phyloP scores from a whole-genome alignment of 2,113 vertebrate genomes.

The Corythoichthys intestinalis region DNA sequence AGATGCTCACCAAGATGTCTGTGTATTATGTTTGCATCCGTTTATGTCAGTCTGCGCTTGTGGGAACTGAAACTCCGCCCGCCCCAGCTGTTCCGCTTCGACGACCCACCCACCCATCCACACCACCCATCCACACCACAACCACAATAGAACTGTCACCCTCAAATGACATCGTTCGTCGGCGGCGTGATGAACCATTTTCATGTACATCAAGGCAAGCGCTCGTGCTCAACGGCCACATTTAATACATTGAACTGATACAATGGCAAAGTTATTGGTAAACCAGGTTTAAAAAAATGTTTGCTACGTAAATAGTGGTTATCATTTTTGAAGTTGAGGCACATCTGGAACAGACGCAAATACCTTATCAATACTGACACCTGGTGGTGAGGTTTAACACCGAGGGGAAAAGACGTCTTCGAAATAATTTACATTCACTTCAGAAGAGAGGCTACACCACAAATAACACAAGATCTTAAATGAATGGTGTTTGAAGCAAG shows the following conservation, averaged over 20 bases:
- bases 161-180: not conserved
- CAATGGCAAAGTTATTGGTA: not conserved
- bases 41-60: conserved; percentile 7
- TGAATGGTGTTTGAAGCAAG: too few relatives aligned
- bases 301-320: not conserved
- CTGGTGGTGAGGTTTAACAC: conserved; percentile 15
- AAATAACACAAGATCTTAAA: too few relatives aligned
- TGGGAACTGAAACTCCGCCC: conserved; percentile 47
- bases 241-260: not conserved
- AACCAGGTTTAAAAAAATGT: not conserved
- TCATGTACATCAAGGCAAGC: not conserved
- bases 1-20: not conserved
- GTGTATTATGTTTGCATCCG: not conserved
- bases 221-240: not conserved
- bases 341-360: conserved; percentile 30
- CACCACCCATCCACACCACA: not conserved
- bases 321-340: conserved; percentile 14
- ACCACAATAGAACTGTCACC: not conserved
- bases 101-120: not conserved
- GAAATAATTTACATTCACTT: not conserved
- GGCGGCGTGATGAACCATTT: not conserved
- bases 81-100: conserved; percentile 10
- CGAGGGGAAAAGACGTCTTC: not conserved
- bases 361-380: conserved; percentile 38
- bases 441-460: too few relatives aligned